Evolutionary conservation across 1,140 invertebrate genomes (phyloP).

Genomic region (Acromyrmex heyeri): DNA sequence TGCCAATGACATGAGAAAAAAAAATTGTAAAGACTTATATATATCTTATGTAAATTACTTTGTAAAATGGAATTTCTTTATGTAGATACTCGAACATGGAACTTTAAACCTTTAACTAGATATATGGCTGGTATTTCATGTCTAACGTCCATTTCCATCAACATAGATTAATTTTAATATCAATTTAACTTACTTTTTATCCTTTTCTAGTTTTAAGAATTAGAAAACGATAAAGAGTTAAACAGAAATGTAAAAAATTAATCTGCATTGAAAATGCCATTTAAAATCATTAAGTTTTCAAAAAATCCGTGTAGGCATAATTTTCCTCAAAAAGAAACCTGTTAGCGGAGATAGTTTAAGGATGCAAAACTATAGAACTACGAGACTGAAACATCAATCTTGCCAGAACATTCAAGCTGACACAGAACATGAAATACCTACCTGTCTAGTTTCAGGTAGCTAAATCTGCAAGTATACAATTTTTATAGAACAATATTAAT

Average conservation of each 20-base stretch:
- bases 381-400: neutral
- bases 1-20: constrained; percentile 11
- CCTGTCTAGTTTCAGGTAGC: neutral
- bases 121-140: neutral
- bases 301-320: neutral
- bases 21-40: constrained; percentile 6
- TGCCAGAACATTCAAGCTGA: neutral
- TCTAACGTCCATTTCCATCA: neutral
- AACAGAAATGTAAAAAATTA: no score
- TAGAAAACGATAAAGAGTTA: no score
- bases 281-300: neutral
- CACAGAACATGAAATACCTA: neutral
- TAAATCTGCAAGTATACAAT: constrained; percentile 10
- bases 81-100: neutral
- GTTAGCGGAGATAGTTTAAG: neutral
- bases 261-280: neutral
- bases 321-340: neutral
- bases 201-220: no score
- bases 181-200: no score
- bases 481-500: constrained; percentile 5
- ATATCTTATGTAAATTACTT: neutral
- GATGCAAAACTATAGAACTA: no score
- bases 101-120: constrained; percentile 6
- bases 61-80: neutral
- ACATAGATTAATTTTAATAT: no score